phyloP scores from a whole-genome alignment of 1,140 invertebrate genomes.

The Venustaconcha ellipsiformis region DNA sequence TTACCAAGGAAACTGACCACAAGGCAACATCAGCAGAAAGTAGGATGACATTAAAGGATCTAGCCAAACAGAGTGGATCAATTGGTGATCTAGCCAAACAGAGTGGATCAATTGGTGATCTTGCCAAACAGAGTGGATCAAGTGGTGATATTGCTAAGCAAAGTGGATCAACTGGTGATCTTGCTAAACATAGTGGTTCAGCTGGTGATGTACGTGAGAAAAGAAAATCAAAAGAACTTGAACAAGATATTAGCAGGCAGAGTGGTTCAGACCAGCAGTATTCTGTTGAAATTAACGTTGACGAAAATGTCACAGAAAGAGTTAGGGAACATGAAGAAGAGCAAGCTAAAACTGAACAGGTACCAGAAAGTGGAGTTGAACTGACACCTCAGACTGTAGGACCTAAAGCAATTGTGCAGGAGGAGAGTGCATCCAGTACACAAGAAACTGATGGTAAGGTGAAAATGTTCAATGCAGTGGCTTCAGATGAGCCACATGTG shows the following conservation, averaged over 20 bases:
- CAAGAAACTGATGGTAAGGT: slow-evolving; percentile 14
- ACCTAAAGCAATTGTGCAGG: not conserved
- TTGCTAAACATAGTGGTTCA: slow-evolving; percentile 23
- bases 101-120: not conserved
- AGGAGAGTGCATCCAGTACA: not conserved
- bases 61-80: no score
- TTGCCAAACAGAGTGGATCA: slow-evolving; percentile 32
- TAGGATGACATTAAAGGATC: slow-evolving; percentile 22
- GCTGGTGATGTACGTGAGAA: not conserved
- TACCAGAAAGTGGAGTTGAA: not conserved
- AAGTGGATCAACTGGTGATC: slow-evolving; percentile 9
- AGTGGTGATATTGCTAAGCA: slow-evolving; percentile 9
- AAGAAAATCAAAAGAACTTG: slow-evolving; percentile 3
- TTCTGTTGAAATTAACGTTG: not conserved
- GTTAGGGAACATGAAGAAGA: slow-evolving; percentile 2
- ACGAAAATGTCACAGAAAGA: not conserved
- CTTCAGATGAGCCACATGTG: slow-evolving; percentile 2
- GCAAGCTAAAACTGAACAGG: not conserved
- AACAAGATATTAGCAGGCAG: not conserved
- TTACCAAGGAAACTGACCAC: slow-evolving; percentile 4
- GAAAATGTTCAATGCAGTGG: slow-evolving; percentile 9
- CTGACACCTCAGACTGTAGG: not conserved
- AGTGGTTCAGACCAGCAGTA: not conserved
- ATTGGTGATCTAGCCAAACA: slow-evolving; percentile 15
- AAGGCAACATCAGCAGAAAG: slow-evolving; percentile 6